Evolutionary conservation across 2,888 invertebrate species (phyloP).

Genomic region (Hirtodrosophila alboralis): DNA sequence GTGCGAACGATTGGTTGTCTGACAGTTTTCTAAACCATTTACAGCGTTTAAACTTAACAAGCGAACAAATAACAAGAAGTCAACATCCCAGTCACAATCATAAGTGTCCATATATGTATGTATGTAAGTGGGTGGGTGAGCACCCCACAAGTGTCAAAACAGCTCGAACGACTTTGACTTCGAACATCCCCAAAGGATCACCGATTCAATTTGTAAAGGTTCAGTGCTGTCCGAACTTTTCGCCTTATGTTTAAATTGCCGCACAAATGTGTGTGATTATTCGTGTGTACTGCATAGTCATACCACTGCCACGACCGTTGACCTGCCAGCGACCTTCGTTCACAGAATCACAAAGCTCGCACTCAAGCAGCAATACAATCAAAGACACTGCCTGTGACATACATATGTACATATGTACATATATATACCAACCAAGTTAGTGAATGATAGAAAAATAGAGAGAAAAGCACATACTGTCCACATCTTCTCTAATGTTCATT

Average conservation of each 20-base stretch:
- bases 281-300: conserved; percentile 6
- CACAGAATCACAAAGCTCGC: conserved; percentile 42
- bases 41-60: conserved; percentile 81
- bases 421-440: too few species aligned
- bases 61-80: conserved; percentile 73
- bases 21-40: conserved; percentile 81
- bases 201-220: conserved; percentile 80
- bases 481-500: conserved; percentile 71
- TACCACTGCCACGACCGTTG: conserved; percentile 11
- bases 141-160: conserved; percentile 66
- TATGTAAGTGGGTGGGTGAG: neutral
- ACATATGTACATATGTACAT: too few species aligned
- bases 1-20: conserved; percentile 36
- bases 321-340: conserved; percentile 55
- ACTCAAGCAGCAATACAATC: conserved; percentile 58
- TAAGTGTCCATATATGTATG: conserved; percentile 12
- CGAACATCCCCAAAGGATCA: conserved; percentile 74
- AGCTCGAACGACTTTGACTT: conserved; percentile 44
- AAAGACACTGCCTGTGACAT: conserved; percentile 37
- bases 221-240: conserved; percentile 58
- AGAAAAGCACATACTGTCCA: conserved; percentile 39
- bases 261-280: conserved; percentile 17
- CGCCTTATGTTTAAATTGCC: conserved; percentile 55
- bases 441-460: neutral
- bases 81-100: conserved; percentile 44